Conservation (phyloP, 2,888 invertebrate genomes). For the Apoderus coryli region DNA sequence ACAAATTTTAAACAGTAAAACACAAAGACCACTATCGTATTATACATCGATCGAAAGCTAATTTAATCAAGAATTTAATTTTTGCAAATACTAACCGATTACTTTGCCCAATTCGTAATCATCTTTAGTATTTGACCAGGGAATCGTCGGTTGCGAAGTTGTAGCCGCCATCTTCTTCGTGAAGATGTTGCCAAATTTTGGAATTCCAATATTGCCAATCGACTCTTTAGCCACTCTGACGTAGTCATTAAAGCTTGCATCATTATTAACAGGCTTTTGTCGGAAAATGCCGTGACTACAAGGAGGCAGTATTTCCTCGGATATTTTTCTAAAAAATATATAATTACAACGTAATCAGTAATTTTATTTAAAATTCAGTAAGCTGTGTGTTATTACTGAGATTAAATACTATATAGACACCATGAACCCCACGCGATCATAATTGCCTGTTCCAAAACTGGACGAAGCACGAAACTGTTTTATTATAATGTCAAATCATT, state of each 20-base stretch:
- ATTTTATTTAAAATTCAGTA: too few species aligned
- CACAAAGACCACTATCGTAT: slow-evolving; percentile 10
- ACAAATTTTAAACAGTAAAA: slow-evolving; percentile 8
- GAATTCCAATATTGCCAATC: slow-evolving; percentile 28
- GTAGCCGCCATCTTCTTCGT: slow-evolving; percentile 46
- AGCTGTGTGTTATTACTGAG: too few species aligned
- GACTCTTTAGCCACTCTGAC: slow-evolving; percentile 32
- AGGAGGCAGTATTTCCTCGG: slow-evolving; percentile 43
- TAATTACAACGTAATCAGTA: too few species aligned
- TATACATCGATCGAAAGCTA: slow-evolving; percentile 14
- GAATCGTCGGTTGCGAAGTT: slow-evolving; percentile 34
- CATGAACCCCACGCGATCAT: too few species aligned
- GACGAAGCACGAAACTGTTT: too few species aligned
- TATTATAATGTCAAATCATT: too few species aligned
- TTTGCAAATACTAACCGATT: slow-evolving; percentile 54
- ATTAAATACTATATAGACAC: too few species aligned
- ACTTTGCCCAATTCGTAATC: slow-evolving; percentile 89
- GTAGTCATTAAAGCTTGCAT: slow-evolving; percentile 28
- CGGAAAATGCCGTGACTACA: slow-evolving; percentile 47
- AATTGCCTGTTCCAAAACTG: too few species aligned
- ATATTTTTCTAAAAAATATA: slow-evolving; percentile 39
- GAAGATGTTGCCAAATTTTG: slow-evolving; percentile 39
- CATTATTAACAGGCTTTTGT: slow-evolving; percentile 37
- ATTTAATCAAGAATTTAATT: slow-evolving; percentile 15
- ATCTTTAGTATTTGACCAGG: slow-evolving; percentile 84